A percentile compares a stretch with the other conserved stretches of the same genome.
These are phyloP conservation scores for Barypeithes pellucidus DNA, from an alignment of 2,888 invertebrate genomes.

Conservation along the genomic window DNA sequence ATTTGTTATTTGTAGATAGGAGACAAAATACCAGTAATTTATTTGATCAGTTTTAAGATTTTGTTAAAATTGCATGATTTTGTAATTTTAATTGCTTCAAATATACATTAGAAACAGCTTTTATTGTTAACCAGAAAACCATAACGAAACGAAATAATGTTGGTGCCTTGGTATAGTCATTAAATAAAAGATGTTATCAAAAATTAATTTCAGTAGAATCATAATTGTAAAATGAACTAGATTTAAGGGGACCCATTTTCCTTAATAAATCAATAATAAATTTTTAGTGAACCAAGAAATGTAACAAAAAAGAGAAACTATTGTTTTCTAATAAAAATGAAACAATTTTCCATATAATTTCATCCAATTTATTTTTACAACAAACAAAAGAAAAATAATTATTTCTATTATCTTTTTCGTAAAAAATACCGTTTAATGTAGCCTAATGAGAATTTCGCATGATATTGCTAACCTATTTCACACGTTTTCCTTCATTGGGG, in stretches of 20 bases:
- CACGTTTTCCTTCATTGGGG: constrained; percentile 12
- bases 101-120: neutral
- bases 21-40: too few relatives aligned
- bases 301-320: neutral
- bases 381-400: constrained; percentile 7
- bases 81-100: neutral
- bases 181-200: neutral
- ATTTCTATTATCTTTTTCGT: constrained; percentile 12
- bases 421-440: neutral
- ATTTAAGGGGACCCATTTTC: too few relatives aligned
- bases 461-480: constrained; percentile 12
- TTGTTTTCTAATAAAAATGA: neutral
- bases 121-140: neutral
- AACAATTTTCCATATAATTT: neutral
- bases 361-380: neutral
- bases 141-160: constrained; percentile 7
- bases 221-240: neutral
- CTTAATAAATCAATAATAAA: too few relatives aligned
- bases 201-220: neutral
- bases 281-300: too few relatives aligned
- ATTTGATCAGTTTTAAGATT: neutral
- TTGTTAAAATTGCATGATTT: neutral
- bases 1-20: too few relatives aligned
- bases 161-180: neutral
- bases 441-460: constrained; percentile 22